These are phyloP conservation scores for Eledona agricola DNA, from an alignment of 2,888 invertebrate genomes.

Conservation along the genomic window DNA sequence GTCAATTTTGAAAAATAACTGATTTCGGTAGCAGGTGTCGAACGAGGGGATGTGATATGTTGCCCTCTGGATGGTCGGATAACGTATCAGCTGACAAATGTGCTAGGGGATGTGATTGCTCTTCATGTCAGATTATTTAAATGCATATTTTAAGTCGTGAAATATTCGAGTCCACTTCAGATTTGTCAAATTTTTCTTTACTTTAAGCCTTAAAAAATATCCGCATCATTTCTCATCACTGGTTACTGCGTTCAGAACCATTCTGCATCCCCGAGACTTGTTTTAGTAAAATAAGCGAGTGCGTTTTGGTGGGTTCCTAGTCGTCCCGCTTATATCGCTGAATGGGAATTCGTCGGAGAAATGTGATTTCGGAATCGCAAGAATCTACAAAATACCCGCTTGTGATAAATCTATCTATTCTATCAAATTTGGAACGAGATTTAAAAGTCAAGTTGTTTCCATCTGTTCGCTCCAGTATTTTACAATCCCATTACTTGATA, in stretches of 20 bases:
- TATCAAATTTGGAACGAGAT: constrained; percentile 17
- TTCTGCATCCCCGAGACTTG: no score
- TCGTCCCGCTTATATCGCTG: constrained; percentile 3
- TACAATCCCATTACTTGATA: constrained; percentile 30
- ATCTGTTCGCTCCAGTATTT: constrained; percentile 29
- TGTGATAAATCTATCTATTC: constrained; percentile 22
- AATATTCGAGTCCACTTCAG: constrained; percentile 4
- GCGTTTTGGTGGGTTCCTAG: constrained; percentile 8
- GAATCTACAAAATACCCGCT: constrained; percentile 1
- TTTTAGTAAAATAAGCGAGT: constrained; percentile 14
- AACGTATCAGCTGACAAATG: constrained; percentile 32
- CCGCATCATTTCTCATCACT: no score
- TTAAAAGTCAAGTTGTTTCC: constrained; percentile 31
- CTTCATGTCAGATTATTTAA: constrained; percentile 22
- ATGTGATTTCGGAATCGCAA: no score
- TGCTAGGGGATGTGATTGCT: constrained; percentile 21
- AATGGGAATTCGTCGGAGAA: no score
- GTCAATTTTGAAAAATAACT: constrained; percentile 31
- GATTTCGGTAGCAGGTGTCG: constrained; percentile 32
- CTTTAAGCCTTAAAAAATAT: no score
- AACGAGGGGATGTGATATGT: constrained; percentile 32
- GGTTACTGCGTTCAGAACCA: no score
- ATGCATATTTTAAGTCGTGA: constrained; percentile 21
- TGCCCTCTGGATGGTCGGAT: constrained; percentile 31
- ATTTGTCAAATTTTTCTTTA: no score